phyloP scores from a whole-genome alignment of 2,888 invertebrate genomes.

The Hydraecia micacea region DNA sequence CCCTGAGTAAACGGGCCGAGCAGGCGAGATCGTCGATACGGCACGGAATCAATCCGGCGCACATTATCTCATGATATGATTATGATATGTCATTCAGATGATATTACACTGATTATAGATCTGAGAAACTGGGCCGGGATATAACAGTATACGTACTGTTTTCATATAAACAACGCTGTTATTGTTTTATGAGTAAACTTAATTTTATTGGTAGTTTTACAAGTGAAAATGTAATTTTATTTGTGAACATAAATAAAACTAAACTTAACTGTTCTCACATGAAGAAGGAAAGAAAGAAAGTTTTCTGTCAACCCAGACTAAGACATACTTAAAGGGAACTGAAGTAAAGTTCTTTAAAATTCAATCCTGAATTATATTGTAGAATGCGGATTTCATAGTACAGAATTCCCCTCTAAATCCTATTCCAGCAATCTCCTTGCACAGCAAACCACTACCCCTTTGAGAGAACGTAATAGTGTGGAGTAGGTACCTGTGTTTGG shows the following conservation, averaged over 20 bases:
- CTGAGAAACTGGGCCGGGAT: slow-evolving; percentile 29
- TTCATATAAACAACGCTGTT: not conserved
- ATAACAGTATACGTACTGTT: slow-evolving; percentile 17
- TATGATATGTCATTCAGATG: slow-evolving; percentile 41
- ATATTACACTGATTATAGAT: slow-evolving; percentile 52
- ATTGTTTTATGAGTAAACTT: not conserved
- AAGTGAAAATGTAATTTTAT: too few species aligned
- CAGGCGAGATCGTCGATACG: slow-evolving; percentile 52
- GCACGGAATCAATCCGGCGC: slow-evolving; percentile 49
- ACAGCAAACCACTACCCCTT: not conserved
- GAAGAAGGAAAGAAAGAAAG: too few species aligned
- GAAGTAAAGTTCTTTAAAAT: too few species aligned
- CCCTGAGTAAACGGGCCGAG: not conserved
- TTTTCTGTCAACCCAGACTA: too few species aligned
- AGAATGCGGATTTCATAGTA: too few species aligned
- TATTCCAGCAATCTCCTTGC: not conserved
- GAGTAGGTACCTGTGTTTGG: not conserved
- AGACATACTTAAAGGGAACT: too few species aligned
- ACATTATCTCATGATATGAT: slow-evolving; percentile 43
- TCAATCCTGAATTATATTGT: too few species aligned
- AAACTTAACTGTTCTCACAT: not conserved
- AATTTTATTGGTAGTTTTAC: not conserved
- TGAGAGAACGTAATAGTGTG: slow-evolving; percentile 10
- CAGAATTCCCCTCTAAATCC: not conserved
- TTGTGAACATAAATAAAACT: not conserved